Base-by-base conservation (phyloP, 2,797 vertebrate species). In the Sebastiscus tertius region DNA sequence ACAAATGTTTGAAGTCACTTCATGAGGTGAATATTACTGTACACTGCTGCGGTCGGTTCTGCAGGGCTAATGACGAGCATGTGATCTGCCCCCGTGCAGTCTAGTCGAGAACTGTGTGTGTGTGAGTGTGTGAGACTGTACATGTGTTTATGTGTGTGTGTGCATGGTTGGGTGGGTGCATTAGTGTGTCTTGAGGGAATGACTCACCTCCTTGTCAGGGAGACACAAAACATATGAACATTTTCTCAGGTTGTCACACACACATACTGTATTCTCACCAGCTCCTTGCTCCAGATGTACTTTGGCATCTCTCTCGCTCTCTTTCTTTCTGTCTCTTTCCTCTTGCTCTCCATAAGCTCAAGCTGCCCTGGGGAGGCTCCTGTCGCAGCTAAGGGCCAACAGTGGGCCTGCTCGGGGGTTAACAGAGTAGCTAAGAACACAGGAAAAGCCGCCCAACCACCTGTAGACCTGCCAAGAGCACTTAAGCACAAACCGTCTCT, bases 171-270 rank as follows among this genome's bases (percentile, higher is more conserved):
- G 56, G 34, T 81, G 77, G 52, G 29, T 70, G 62, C 63, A 29
- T 75, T 62, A 12, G 29, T 7, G 46, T 66, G 66, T 65, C 72
- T 75, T 83, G 75, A 73, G 67, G 65, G 74, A 72, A 88, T 90
- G 86, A 92, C 79, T 89, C 87, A 91, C 85, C 87, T 80, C 62
- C 73, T 83, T 85, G 56, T 85, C 79, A 72, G 59, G 59, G 75
- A 84, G 83, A 86, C 88, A 89, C 66, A 81, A 79, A 87, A 81
- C 87, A 86, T 87, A 87, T 87, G 87, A 86, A 73, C 34, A 75
- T 83, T 87, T 88, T 86, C 71, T 80, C 81, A 78, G 82, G 56
- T 71, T 86, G 87, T 87, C 87, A 80, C 63, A 81, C 72, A 67
- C 72, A 64, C 62, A 75, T 33, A 55, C 52, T 61, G 56, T 12